phyloP scores from a whole-genome alignment of 2,797 vertebrate species.

The Octomys mimax region DNA sequence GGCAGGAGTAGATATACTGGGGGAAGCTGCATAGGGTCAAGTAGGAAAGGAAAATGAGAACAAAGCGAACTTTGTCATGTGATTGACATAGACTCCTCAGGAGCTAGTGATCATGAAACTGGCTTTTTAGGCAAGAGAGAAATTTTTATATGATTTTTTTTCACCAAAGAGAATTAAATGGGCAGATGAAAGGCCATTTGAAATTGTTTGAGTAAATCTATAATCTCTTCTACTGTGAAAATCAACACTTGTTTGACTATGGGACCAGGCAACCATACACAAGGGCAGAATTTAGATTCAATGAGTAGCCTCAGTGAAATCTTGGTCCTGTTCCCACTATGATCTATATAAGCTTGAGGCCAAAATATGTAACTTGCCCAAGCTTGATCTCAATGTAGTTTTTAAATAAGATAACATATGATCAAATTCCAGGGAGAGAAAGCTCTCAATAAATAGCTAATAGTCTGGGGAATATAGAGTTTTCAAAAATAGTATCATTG shows the following conservation, averaged over 20 bases:
- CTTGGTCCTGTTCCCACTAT: background rate
- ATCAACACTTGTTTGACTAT: background rate
- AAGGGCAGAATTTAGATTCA: background rate
- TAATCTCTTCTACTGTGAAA: background rate
- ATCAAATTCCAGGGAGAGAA: background rate
- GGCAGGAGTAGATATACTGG: background rate
- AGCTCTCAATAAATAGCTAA: constrained; percentile 2
- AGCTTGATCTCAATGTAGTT: background rate
- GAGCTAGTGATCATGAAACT: background rate
- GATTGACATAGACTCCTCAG: background rate
- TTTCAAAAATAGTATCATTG: constrained; percentile 5
- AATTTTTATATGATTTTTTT: background rate
- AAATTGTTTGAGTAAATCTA: background rate
- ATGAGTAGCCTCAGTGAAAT: background rate
- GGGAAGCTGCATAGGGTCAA: background rate
- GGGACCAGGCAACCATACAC: background rate
- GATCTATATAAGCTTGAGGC: background rate
- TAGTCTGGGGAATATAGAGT: background rate
- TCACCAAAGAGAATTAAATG: background rate
- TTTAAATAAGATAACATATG: background rate
- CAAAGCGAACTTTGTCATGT: background rate
- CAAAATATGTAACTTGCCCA: background rate
- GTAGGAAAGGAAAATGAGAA: background rate
- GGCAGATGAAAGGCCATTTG: background rate
- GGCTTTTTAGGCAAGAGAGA: background rate